phyloP scores from a whole-genome alignment of 2,888 invertebrate genomes.

The Cryptocheilus praepositus region DNA sequence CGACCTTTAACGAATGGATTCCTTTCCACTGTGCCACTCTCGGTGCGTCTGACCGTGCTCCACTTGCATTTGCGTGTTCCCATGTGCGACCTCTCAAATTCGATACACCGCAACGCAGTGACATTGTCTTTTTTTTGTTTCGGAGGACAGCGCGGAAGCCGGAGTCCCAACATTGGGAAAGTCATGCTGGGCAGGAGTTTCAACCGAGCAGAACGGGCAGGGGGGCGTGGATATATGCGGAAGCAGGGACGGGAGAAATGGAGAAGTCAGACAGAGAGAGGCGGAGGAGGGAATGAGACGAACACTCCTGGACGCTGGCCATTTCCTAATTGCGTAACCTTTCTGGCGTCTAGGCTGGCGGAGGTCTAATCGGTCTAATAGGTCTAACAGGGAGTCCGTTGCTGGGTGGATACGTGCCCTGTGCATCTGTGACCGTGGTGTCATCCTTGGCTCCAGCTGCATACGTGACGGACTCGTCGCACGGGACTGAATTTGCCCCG shows the following conservation, averaged over 20 bases:
- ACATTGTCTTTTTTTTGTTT: too few species aligned
- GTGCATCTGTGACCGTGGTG: conserved; percentile 47
- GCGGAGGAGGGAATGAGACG: conserved; percentile 10
- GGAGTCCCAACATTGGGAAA: too few species aligned
- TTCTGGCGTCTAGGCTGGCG: conserved; percentile 65
- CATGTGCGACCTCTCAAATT: too few species aligned
- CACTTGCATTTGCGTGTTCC: too few species aligned
- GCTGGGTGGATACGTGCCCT: conserved; percentile 15
- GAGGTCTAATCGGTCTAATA: conserved; percentile 64
- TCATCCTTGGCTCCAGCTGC: conserved; percentile 28
- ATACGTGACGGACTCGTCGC: conserved; percentile 9
- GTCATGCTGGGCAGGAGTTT: too few species aligned
- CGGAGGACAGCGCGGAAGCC: too few species aligned
- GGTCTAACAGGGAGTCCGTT: conserved; percentile 49
- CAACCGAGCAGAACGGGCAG: too few species aligned
- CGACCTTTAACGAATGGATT: conserved; percentile 1
- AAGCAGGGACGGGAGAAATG: too few species aligned
- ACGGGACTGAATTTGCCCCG: conserved; percentile 1
- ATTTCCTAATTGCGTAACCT: conserved; percentile 71
- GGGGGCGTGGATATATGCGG: too few species aligned
- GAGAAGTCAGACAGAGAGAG: not conserved
- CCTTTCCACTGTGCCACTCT: not conserved
- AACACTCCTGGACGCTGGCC: conserved; percentile 64
- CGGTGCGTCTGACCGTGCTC: too few species aligned
- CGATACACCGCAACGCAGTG: too few species aligned